Evolutionary conservation across 2,797 vertebrate species (phyloP).

Genomic region (Sebastes minor): DNA sequence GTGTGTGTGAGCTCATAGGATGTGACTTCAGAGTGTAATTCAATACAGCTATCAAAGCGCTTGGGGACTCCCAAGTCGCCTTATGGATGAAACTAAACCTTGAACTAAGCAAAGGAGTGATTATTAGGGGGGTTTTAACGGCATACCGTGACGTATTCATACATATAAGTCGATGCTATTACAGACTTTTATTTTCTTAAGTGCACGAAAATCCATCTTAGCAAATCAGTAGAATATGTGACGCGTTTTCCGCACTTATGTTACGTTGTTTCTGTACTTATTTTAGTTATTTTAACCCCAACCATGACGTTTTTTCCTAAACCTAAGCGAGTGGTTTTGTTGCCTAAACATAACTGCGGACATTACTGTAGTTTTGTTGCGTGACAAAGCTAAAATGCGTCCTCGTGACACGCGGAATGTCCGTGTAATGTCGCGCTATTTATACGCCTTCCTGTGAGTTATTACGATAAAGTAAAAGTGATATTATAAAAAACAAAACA

Average conservation of each 20-base stretch:
- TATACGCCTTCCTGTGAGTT: background rate
- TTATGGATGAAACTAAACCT: slow-evolving; percentile 1
- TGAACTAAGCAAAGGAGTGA: background rate
- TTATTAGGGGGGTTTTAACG: background rate
- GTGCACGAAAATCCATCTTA: background rate
- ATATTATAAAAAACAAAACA: background rate
- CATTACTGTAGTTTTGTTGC: too few relatives aligned
- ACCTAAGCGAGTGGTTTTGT: too few relatives aligned
- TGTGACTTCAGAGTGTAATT: slow-evolving; percentile 40
- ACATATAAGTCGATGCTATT: background rate
- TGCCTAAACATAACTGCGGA: too few relatives aligned
- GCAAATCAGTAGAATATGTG: too few relatives aligned
- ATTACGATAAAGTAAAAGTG: background rate
- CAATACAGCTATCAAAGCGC: slow-evolving; percentile 14
- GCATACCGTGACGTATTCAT: background rate
- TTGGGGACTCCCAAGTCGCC: background rate
- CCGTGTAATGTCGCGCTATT: too few relatives aligned
- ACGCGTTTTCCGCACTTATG: too few relatives aligned
- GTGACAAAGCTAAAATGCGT: too few relatives aligned
- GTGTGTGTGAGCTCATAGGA: slow-evolving; percentile 9
- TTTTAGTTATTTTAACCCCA: too few relatives aligned
- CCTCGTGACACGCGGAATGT: too few relatives aligned
- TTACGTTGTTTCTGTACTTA: too few relatives aligned
- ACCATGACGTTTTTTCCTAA: too few relatives aligned
- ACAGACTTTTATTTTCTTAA: background rate